Evolutionary conservation across 2,888 invertebrate species (phyloP), one percentile per base, ranked within the genome.

Genomic region (Meteorus colon): DNA sequence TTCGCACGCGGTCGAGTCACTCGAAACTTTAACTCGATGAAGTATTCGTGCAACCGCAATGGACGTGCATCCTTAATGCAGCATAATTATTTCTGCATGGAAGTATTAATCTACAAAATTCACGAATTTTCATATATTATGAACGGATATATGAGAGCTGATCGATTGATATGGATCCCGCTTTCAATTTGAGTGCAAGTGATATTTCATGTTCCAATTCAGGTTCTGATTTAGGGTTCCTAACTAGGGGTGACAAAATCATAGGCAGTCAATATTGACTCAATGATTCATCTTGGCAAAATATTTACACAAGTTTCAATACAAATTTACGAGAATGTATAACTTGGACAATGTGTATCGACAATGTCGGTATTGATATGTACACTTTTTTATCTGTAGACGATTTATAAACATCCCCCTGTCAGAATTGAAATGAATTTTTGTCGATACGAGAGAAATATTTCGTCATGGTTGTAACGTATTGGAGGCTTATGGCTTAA

Each of bases 1-100:
- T 41, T 27, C 48, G 63, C 45, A 31, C 62, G 63, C 41, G 55
- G 60, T 34, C 16, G 72, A 63, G 63, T 72, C 63, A 63, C 60
- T 70, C 62, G 19, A 29, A 72, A 48, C 62, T 72, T 72, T 45
- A 72, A 63, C 63, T 63, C 31, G 63, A 62, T 72, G 19, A 31
- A 72, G 63, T 72, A 63, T 62, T 62, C 41, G 48, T 48, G 29
- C 19, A 48, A 31, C 63, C 62, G 27, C 48, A 55, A 69, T 51
- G 34, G 51, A 69, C 69, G 69, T 69, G 34, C 34, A n/a, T 55
- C 69, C 34, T 34, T 55, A 55, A 48, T 14, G 19, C 27, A 51
- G 55, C 55, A 51, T 69, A 69, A 72, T 72, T 72, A 60, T 27
- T 31, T 65, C 19, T n/a, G 24, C 37, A 12, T 65, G 37, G 19